Conservation (phyloP, 2,888 invertebrate species). For the Noctua janthina region DNA sequence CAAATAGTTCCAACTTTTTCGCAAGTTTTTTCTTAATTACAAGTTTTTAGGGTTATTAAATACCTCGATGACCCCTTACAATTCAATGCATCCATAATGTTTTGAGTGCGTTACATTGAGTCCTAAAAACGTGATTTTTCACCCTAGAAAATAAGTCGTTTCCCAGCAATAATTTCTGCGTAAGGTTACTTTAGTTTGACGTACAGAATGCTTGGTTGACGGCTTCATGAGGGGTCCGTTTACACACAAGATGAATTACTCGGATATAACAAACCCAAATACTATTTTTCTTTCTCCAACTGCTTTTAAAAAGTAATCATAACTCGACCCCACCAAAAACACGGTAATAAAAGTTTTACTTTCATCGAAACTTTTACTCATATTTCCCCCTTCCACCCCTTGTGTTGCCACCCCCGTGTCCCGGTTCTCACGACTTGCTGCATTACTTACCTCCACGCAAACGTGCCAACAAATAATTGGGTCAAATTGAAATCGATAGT, state of each 20-base stretch:
- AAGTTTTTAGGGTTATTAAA: too few relatives aligned
- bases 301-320: conserved; percentile 34
- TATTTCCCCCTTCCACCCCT: neutral
- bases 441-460: conserved; percentile 19
- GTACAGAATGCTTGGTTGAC: too few relatives aligned
- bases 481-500: conserved; percentile 42
- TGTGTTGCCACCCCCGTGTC: neutral
- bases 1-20: too few relatives aligned
- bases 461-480: conserved; percentile 31
- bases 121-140: too few relatives aligned
- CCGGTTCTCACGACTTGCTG: conserved; percentile 32
- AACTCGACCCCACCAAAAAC: neutral
- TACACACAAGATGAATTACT: neutral
- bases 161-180: too few relatives aligned
- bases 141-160: too few relatives aligned
- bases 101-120: too few relatives aligned
- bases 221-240: too few relatives aligned
- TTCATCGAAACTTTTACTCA: conserved; percentile 1
- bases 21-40: too few relatives aligned
- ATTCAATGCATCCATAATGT: too few relatives aligned
- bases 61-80: too few relatives aligned
- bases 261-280: neutral
- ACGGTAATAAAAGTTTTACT: conserved; percentile 1
- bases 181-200: too few relatives aligned
- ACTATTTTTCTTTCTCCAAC: neutral